Evolutionary conservation across 2,888 invertebrate genomes (phyloP).

Genomic region (Napeogenes sylphis): DNA sequence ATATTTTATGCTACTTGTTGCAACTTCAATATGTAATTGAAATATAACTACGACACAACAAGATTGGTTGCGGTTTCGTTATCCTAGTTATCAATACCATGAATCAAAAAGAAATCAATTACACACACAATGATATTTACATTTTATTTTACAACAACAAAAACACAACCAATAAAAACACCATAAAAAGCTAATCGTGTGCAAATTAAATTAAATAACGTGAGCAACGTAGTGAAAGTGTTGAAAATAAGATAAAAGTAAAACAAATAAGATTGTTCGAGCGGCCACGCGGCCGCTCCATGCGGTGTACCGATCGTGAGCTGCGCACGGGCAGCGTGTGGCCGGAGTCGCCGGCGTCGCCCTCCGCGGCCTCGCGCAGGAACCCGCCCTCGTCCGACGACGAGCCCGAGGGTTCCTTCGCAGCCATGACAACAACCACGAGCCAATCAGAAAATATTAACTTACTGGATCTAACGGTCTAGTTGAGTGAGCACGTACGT

Average conservation of each 20-base stretch:
- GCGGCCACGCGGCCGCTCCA: slow-evolving; percentile 32
- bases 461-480: slow-evolving; percentile 55
- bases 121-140: slow-evolving; percentile 11
- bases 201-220: slow-evolving; percentile 61
- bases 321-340: slow-evolving; percentile 77
- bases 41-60: slow-evolving; percentile 30
- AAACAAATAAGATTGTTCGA: slow-evolving; percentile 17
- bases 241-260: slow-evolving; percentile 25
- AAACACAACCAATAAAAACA: slow-evolving; percentile 39
- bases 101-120: slow-evolving; percentile 13
- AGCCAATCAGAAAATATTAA: slow-evolving; percentile 50
- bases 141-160: slow-evolving; percentile 24
- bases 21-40: too few relatives aligned
- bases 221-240: slow-evolving; percentile 61
- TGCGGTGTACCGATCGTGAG: slow-evolving; percentile 67
- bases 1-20: too few relatives aligned
- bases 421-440: slow-evolving; percentile 60
- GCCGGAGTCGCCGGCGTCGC: slow-evolving; percentile 60
- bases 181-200: slow-evolving; percentile 64
- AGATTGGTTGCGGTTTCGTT: slow-evolving; percentile 29
- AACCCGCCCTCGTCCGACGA: slow-evolving; percentile 76
- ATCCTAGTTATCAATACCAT: slow-evolving; percentile 12
- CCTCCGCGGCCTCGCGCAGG: slow-evolving; percentile 61
- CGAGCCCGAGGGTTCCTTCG: slow-evolving; percentile 73
- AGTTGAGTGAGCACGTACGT: slow-evolving; percentile 54